phyloP scores from a whole-genome alignment of 2,113 vertebrate species.

The Myanophis thanlyinensis region DNA sequence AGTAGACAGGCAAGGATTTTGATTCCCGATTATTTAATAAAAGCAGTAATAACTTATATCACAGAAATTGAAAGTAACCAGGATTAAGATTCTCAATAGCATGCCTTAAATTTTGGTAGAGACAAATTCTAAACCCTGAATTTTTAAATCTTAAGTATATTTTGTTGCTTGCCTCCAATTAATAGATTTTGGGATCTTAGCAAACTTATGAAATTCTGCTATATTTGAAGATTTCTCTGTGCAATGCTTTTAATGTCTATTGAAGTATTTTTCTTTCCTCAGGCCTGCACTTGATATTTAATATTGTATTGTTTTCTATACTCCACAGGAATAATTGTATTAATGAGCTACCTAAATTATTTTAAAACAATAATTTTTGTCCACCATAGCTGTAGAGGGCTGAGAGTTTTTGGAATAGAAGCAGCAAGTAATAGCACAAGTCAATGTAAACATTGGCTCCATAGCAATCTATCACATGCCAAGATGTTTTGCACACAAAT shows the following conservation, averaged over 20 bases:
- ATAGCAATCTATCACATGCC: background rate
- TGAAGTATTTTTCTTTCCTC: background rate
- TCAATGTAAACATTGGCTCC: background rate
- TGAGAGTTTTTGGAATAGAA: background rate
- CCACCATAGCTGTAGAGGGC: background rate
- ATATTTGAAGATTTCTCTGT: background rate
- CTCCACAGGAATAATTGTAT: background rate
- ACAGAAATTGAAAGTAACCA: background rate
- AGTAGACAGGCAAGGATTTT: background rate
- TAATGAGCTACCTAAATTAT: background rate
- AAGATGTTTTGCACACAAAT: background rate
- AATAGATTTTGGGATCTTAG: background rate
- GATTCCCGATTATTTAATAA: background rate
- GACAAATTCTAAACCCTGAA: background rate
- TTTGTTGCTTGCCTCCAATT: background rate
- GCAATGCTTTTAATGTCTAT: background rate
- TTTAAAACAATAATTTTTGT: background rate
- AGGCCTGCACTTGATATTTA: background rate
- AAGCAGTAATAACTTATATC: background rate
- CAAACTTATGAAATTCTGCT: background rate
- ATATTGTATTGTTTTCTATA: background rate
- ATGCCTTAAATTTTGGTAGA: background rate
- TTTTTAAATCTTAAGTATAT: background rate
- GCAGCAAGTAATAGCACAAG: background rate
- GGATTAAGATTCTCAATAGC: background rate